Percentiles rank a stretch among this genome's conserved stretches.
phyloP scores from a whole-genome alignment of 2,888 invertebrate genomes.

The Slavum lentiscoides region DNA sequence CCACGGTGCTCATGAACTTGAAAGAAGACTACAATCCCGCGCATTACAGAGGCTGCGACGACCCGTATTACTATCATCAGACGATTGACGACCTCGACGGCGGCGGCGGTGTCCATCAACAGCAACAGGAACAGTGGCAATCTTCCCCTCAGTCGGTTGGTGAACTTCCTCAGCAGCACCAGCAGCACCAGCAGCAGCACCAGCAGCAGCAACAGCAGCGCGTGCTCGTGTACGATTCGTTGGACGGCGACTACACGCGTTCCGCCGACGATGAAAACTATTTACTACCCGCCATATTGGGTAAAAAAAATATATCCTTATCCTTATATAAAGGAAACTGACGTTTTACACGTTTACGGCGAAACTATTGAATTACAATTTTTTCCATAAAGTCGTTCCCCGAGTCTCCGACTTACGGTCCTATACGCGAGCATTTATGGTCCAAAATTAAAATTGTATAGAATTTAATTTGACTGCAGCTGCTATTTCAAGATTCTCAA shows the following conservation, averaged over 20 bases:
- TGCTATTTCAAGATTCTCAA: no score
- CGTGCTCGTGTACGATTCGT: conserved; percentile 6
- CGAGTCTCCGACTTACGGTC: no score
- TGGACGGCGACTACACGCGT: conserved; percentile 3
- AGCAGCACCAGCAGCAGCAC: neutral
- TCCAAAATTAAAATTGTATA: no score
- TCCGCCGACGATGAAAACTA: neutral
- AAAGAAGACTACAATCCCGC: conserved; percentile 17
- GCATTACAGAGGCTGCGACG: neutral
- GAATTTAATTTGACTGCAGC: no score
- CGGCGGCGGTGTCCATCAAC: neutral
- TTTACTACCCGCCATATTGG: conserved; percentile 29
- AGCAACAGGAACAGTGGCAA: neutral
- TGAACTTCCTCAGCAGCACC: neutral
- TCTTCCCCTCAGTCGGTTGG: no score
- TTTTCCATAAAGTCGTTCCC: no score
- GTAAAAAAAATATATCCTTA: neutral
- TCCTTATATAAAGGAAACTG: no score
- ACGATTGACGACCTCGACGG: neutral
- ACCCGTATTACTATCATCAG: neutral
- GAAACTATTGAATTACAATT: no score
- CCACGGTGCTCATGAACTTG: conserved; percentile 34
- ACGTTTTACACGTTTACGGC: no score
- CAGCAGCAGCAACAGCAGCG: neutral
- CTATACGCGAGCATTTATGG: no score